These are phyloP conservation scores for Lithophane leautieri DNA, from an alignment of 2,888 invertebrate species.

Conservation along the genomic window DNA sequence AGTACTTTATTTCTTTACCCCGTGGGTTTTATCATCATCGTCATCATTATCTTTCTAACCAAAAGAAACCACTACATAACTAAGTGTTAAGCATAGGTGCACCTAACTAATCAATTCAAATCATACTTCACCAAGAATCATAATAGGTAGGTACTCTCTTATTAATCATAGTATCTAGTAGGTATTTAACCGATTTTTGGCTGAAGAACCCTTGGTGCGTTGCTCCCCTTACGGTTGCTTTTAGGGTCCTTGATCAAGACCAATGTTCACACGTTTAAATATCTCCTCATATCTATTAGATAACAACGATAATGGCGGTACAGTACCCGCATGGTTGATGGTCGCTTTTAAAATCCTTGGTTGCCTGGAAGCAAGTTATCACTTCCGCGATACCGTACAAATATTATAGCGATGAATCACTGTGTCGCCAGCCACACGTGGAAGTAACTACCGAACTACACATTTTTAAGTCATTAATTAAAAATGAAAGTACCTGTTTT, in stretches of 20 bases:
- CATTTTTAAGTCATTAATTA: conserved; percentile 7
- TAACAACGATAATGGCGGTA: conserved; percentile 13
- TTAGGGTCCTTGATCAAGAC: neutral
- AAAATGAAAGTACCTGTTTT: conserved; percentile 1
- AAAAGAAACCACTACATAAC: neutral
- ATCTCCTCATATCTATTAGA: conserved; percentile 5
- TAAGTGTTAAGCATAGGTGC: too few relatives aligned
- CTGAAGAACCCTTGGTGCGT: neutral
- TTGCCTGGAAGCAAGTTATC: conserved; percentile 41
- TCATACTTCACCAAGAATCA: neutral
- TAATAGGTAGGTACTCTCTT: neutral
- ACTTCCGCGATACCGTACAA: conserved; percentile 40
- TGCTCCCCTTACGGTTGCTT: neutral
- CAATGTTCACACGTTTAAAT: neutral
- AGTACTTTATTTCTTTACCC: neutral
- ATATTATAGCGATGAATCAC: conserved; percentile 49
- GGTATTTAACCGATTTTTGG: neutral
- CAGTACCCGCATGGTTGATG: conserved; percentile 9
- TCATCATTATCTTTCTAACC: neutral
- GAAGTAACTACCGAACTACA: conserved; percentile 14
- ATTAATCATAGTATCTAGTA: neutral
- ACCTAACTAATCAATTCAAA: too few relatives aligned
- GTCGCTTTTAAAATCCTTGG: conserved; percentile 19
- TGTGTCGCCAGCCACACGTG: conserved; percentile 21
- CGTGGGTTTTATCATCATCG: neutral